Evolutionary conservation across 2,888 invertebrate genomes (phyloP), one percentile per base, ranked within the genome.

Genomic region (Cataglyphis altisquamis): DNA sequence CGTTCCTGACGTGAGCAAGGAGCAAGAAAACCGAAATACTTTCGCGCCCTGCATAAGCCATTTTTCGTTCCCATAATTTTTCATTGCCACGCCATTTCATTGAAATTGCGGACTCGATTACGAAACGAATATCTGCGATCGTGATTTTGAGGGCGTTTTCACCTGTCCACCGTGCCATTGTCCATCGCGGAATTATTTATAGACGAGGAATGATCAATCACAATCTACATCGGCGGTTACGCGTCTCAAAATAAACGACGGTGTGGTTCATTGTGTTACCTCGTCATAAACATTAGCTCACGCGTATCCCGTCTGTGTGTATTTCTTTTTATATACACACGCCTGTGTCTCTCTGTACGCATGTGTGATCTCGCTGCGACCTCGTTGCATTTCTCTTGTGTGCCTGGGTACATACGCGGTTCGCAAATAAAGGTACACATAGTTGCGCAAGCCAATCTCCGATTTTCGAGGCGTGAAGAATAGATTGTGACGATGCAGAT

Each of bases 181-280:
- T 92, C 86, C 90, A 82, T 86, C 72, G 88, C 75, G 88, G 89
- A 91, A 93, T 90, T 93, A 94, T 94, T 94, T 94, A 94, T 94
- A 92, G 94, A 85, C 90, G 81, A 83, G 91, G 93, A 92, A 94
- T 94, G 94, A 94, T 93, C 94, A 92, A 93, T 93, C 91, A 87
- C 92, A 91, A 94, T 94, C 94, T 93, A 92, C 90, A 88, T 86
- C 88, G 89, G 89, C 84, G 86, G 68, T 70, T 70, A 78, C 62
- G 72, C 64, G 48, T 78, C 68, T 64, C 84, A 67, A 75, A 75
- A 86, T 80, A 70, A 82, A 86, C 84, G 83, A 70, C 64, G 75
- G 81, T 84, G 88, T 85, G 87, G 82, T 87, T 84, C 88, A 91
- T 92, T 92, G 90, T 91, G 64, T 67, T 67, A 67, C 70, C 41